These are phyloP conservation scores for Pseudomyrmex cubaensis DNA, from an alignment of 1,140 invertebrate genomes.

Conservation along the genomic window DNA sequence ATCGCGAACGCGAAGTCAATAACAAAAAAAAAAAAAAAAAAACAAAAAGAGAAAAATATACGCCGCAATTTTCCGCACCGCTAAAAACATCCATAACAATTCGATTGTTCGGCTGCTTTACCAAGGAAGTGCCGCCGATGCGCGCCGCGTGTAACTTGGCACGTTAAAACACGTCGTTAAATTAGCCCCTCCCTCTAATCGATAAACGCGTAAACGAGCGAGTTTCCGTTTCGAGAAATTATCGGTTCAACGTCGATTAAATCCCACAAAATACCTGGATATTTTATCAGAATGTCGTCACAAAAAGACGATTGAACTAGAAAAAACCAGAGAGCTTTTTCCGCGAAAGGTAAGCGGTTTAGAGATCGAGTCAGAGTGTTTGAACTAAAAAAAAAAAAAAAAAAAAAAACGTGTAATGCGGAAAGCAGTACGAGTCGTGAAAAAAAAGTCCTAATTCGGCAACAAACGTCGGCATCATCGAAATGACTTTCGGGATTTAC, in stretches of 20 bases:
- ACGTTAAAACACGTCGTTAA: slow-evolving; percentile 30
- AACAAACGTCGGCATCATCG: slow-evolving; percentile 8
- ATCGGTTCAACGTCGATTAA: not conserved
- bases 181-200: slow-evolving; percentile 33
- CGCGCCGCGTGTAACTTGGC: slow-evolving; percentile 15
- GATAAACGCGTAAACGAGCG: slow-evolving; percentile 23
- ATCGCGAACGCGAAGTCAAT: not conserved
- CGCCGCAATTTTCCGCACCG: slow-evolving; percentile 71
- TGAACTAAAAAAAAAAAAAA: not conserved
- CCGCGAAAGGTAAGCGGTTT: slow-evolving; percentile 10
- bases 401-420: not conserved
- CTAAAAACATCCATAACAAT: slow-evolving; percentile 64
- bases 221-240: slow-evolving; percentile 2
- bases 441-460: slow-evolving; percentile 27
- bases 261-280: not conserved
- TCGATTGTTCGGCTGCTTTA: slow-evolving; percentile 59
- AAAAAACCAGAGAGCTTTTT: not conserved
- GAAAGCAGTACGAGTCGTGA: not conserved
- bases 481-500: slow-evolving; percentile 28
- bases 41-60: not conserved
- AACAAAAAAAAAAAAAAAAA: not conserved
- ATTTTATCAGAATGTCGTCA: slow-evolving; percentile 7
- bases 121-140: slow-evolving; percentile 6
- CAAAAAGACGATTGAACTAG: not conserved
- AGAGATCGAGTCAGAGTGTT: not conserved